These are phyloP conservation scores for Chelonoidis abingdonii DNA, from an alignment of 2,113 vertebrate genomes.

Conservation along the genomic window DNA sequence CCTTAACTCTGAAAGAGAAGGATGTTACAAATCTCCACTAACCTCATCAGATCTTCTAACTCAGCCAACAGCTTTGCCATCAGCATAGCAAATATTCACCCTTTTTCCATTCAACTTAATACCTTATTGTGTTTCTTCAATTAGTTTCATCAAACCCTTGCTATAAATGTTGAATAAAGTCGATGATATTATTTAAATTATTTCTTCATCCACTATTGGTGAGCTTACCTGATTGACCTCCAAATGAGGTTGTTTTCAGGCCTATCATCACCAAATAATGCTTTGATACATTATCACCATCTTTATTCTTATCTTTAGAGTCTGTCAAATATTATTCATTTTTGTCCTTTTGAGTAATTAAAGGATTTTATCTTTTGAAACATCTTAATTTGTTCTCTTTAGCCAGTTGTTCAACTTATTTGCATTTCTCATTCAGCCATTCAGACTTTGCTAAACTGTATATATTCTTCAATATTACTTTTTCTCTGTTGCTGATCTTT, in stretches of 20 bases:
- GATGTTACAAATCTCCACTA: neutral
- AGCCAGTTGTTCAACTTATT: neutral
- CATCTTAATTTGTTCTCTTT: neutral
- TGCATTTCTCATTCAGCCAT: neutral
- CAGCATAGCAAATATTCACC: neutral
- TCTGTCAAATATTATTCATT: neutral
- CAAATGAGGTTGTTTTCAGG: neutral
- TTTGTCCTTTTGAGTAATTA: neutral
- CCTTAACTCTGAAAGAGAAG: no score
- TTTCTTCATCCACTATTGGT: neutral
- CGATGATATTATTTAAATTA: neutral
- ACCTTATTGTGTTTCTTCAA: neutral
- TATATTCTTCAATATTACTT: neutral
- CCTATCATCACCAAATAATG: neutral
- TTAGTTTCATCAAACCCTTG: neutral
- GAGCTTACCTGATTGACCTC: neutral
- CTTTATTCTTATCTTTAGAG: neutral
- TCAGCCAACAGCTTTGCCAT: neutral
- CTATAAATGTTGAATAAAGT: neutral
- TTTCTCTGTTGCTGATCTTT: neutral
- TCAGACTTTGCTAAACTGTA: neutral
- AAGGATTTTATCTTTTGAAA: neutral
- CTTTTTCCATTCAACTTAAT: neutral
- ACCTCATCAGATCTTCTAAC: neutral
- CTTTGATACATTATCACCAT: neutral